phyloP scores from a whole-genome alignment of 2,113 vertebrate genomes.

The Phycodurus eques region DNA sequence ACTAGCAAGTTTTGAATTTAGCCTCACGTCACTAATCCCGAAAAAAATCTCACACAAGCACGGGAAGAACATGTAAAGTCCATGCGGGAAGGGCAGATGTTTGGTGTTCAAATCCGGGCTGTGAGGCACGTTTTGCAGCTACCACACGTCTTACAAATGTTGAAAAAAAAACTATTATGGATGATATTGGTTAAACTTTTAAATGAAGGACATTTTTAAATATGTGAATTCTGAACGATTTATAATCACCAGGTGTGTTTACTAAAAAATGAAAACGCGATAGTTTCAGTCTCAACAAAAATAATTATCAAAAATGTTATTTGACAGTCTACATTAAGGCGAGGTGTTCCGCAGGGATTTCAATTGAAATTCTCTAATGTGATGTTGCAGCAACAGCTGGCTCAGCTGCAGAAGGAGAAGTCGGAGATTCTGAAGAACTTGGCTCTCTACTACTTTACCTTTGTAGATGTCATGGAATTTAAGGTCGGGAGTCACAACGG shows the following conservation, averaged over 20 bases:
- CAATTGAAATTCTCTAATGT: constrained; percentile 4
- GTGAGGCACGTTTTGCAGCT: not conserved
- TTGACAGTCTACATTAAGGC: not conserved
- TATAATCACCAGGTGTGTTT: not conserved
- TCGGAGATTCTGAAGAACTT: constrained; percentile 98
- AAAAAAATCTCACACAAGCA: not conserved
- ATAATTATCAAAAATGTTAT: not conserved
- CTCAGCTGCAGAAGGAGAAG: constrained; percentile 98
- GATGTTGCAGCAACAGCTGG: constrained; percentile 95
- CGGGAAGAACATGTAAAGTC: not conserved
- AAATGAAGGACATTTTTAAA: not conserved
- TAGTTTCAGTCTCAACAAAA: not conserved
- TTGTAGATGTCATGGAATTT: constrained; percentile 99
- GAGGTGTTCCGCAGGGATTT: not conserved
- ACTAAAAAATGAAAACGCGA: not conserved
- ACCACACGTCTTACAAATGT: not conserved
- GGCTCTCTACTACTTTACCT: constrained; percentile 98
- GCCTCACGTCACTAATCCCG: no score
- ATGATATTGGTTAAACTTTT: not conserved
- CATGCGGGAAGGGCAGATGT: not conserved
- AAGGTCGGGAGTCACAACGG: constrained; percentile 76
- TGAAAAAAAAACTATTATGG: not conserved
- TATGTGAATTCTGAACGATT: not conserved
- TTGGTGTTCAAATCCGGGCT: no score
- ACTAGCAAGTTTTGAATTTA: no score